Evolutionary conservation across 2,113 vertebrate species (phyloP).

Genomic region (Corythornis cristatus): DNA sequence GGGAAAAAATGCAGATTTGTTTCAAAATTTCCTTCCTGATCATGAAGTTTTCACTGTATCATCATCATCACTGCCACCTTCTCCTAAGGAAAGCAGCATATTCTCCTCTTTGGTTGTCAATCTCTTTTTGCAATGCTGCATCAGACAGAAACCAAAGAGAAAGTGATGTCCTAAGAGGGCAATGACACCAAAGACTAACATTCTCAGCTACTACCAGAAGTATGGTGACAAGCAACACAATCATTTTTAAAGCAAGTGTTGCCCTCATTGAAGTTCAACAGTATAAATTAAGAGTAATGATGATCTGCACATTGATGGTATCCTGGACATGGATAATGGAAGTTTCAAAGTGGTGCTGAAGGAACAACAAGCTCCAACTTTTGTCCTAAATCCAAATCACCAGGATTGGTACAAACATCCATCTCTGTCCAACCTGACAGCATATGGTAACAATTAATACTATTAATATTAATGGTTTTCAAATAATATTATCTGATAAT

Average conservation of each 20-base stretch:
- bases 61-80: not conserved
- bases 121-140: not conserved
- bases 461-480: not conserved
- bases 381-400: not conserved
- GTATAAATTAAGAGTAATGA: not conserved
- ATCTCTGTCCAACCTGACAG: not conserved
- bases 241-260: not conserved
- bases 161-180: not conserved
- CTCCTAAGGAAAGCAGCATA: not conserved
- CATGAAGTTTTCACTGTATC: not conserved
- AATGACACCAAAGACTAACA: fast-evolving
- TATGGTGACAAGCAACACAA: fast-evolving
- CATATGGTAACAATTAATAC: no score
- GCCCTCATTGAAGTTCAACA: not conserved
- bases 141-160: not conserved
- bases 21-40: not conserved
- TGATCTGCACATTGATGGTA: not conserved
- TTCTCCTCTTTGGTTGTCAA: not conserved
- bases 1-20: not conserved
- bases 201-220: not conserved
- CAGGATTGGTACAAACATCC: not conserved
- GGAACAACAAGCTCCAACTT: not conserved
- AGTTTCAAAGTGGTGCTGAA: not conserved
- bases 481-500: not conserved
- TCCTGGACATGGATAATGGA: conserved; percentile 2